Conservation (phyloP, 2,888 invertebrate species). For the Lacanobia wlatinum region DNA sequence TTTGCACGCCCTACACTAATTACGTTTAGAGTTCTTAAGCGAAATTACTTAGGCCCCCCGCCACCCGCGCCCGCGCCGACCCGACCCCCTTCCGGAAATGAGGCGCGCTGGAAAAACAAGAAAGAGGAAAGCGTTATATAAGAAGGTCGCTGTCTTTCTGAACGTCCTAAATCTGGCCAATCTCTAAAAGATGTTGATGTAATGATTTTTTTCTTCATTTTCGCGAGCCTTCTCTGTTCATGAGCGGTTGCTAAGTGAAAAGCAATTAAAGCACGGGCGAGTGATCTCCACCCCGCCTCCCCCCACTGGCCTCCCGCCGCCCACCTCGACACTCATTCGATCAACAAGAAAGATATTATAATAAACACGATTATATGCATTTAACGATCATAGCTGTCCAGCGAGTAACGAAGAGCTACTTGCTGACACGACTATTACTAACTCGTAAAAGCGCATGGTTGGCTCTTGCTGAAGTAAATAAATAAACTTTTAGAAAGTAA, state of each 20-base stretch:
- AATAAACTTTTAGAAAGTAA: neutral
- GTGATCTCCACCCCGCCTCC: slow-evolving; percentile 84
- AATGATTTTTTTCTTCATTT: slow-evolving; percentile 90
- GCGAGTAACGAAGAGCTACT: slow-evolving; percentile 18
- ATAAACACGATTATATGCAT: slow-evolving; percentile 77
- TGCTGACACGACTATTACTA: slow-evolving; percentile 12
- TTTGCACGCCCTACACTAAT: slow-evolving; percentile 92
- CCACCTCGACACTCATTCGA: slow-evolving; percentile 79
- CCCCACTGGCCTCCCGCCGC: slow-evolving; percentile 70
- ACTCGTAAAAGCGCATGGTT: slow-evolving; percentile 34
- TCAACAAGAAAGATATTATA: slow-evolving; percentile 84
- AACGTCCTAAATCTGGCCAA: slow-evolving; percentile 90
- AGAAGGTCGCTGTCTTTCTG: slow-evolving; percentile 87
- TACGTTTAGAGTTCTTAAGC: slow-evolving; percentile 93
- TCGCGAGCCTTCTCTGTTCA: slow-evolving; percentile 88
- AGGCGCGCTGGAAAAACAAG: slow-evolving; percentile 90
- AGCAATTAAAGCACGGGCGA: slow-evolving; percentile 91
- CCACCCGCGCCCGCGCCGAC: slow-evolving; percentile 84
- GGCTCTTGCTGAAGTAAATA: neutral
- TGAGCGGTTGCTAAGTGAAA: slow-evolving; percentile 91
- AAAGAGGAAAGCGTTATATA: slow-evolving; percentile 89
- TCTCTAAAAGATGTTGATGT: slow-evolving; percentile 90
- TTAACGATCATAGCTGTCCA: slow-evolving; percentile 56
- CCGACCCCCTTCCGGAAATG: slow-evolving; percentile 89
- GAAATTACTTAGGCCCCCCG: slow-evolving; percentile 92